Conservation (phyloP, 2,113 vertebrate genomes). For the Sporophila hypoxantha region DNA sequence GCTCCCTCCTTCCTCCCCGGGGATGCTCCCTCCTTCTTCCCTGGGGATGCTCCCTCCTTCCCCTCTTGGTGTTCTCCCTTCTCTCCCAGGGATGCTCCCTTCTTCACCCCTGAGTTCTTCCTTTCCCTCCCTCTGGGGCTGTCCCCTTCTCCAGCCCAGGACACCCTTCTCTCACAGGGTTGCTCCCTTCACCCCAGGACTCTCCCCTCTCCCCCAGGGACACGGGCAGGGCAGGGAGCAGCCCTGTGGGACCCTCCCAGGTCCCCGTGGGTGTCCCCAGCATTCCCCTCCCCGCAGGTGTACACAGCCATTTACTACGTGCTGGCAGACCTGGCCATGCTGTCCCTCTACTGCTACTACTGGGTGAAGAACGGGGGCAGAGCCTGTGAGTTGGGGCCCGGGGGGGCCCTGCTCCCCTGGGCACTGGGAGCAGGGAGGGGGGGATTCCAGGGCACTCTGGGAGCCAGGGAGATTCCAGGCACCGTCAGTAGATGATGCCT, state of each 20-base stretch:
- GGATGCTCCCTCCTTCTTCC: neutral
- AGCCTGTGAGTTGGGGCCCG: constrained; percentile 48
- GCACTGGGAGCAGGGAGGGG: neutral
- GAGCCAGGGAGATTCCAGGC: neutral
- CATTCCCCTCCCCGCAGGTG: constrained; percentile 60
- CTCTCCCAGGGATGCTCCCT: too few relatives aligned
- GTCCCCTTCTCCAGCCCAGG: neutral
- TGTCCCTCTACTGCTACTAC: constrained; percentile 83
- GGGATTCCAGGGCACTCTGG: neutral
- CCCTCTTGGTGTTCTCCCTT: too few relatives aligned
- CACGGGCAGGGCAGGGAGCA: neutral
- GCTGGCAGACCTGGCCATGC: constrained; percentile 83
- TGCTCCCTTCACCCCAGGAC: too few relatives aligned
- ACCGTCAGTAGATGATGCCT: neutral
- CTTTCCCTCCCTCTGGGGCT: neutral
- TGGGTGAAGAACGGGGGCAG: constrained; percentile 67
- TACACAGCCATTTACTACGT: constrained; percentile 94
- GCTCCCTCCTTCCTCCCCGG: neutral
- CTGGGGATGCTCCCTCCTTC: neutral
- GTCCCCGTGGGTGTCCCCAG: neutral
- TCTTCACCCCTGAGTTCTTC: neutral
- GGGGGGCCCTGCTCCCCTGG: neutral
- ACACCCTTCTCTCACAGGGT: too few relatives aligned
- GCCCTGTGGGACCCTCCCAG: neutral
- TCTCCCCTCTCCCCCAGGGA: neutral